These are phyloP conservation scores for Periophthalmus magnuspinnatus DNA, from an alignment of 2,797 vertebrate genomes.

Conservation along the genomic window DNA sequence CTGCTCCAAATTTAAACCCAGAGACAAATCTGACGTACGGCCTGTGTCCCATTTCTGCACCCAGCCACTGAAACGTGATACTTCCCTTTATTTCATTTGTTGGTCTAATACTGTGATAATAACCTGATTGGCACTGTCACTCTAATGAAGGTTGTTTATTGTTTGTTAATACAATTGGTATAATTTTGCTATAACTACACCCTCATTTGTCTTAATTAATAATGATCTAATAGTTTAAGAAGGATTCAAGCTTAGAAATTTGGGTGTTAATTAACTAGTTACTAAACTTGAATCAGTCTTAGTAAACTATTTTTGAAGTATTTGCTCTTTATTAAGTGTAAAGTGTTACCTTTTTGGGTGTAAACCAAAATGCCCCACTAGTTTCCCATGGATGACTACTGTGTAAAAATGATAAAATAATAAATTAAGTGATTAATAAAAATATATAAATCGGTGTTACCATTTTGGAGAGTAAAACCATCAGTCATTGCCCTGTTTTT, in stretches of 20 bases:
- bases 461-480: too few species aligned
- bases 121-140: neutral
- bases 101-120: neutral
- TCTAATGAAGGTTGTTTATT: neutral
- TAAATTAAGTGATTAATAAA: neutral
- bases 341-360: too few species aligned
- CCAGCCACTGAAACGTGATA: constrained; percentile 10
- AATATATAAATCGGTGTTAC: neutral
- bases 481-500: too few species aligned
- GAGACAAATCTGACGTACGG: constrained; percentile 41
- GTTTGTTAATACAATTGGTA: neutral
- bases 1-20: constrained; percentile 61
- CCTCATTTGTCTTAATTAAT: too few species aligned
- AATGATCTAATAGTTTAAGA: too few species aligned
- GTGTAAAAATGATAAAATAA: neutral
- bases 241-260: too few species aligned
- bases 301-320: too few species aligned
- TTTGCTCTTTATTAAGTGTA: too few species aligned
- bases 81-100: neutral
- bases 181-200: too few species aligned
- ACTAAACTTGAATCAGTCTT: too few species aligned
- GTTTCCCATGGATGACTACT: neutral
- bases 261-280: too few species aligned
- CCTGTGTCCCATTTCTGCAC: constrained; percentile 36
- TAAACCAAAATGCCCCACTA: neutral